Evolutionary conservation across 2,113 vertebrate species (phyloP).

Genomic region (Dromiciops gliroides): DNA sequence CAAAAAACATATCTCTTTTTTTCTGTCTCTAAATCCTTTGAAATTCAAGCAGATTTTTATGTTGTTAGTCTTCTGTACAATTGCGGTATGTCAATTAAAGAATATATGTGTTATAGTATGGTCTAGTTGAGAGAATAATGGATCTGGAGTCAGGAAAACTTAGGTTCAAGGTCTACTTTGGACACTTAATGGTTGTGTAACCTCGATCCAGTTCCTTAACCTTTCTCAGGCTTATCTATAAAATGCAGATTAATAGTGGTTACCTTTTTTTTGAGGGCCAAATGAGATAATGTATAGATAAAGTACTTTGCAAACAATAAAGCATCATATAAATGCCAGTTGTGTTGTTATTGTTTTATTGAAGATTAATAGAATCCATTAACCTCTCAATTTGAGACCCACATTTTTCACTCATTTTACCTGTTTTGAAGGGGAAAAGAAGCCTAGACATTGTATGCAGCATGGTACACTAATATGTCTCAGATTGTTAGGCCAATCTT

Average conservation of each 20-base stretch:
- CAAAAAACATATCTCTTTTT: not conserved
- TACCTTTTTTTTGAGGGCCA: not conserved
- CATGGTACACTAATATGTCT: not conserved
- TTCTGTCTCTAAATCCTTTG: not conserved
- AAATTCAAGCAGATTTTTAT: not conserved
- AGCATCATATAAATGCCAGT: not conserved
- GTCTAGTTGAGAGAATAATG: not conserved
- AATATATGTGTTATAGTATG: not conserved
- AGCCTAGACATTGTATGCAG: not conserved
- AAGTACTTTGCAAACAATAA: not conserved
- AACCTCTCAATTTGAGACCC: not conserved
- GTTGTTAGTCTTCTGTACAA: not conserved
- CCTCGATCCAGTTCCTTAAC: not conserved
- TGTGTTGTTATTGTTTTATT: not conserved
- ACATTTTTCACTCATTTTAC: not conserved
- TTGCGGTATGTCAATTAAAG: not conserved
- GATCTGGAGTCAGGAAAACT: not conserved
- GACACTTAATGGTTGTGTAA: not conserved
- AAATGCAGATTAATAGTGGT: not conserved
- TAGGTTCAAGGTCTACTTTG: not conserved
- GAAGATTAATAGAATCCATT: not conserved
- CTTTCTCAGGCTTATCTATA: not conserved
- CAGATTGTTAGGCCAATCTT: constrained; percentile 34
- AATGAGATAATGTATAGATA: not conserved
- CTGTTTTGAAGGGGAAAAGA: not conserved